A percentile compares a stretch with the other conserved stretches of the same genome.
These are phyloP conservation scores for Ceramica pisi DNA, from an alignment of 2,888 invertebrate genomes.

Conservation along the genomic window DNA sequence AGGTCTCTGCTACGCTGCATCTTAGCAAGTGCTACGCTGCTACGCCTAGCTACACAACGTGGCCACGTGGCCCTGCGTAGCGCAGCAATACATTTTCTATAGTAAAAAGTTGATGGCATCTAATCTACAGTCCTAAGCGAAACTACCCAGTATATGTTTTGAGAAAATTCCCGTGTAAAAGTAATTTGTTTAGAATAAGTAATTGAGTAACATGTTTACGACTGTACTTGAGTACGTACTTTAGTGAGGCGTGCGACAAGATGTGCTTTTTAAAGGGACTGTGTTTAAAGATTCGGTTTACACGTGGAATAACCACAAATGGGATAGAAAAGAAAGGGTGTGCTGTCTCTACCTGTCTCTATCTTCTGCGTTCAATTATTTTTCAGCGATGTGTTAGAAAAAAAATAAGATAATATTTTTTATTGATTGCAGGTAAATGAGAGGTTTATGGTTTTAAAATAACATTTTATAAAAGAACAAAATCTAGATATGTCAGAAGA, in stretches of 20 bases:
- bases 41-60: not conserved
- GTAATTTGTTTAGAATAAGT: slow-evolving; percentile 78
- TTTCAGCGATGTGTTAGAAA: no score
- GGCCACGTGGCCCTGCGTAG: not conserved
- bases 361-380: no score
- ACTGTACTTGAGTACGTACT: slow-evolving; percentile 37
- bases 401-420: no score
- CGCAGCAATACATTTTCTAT: no score
- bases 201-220: slow-evolving; percentile 68
- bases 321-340: not conserved
- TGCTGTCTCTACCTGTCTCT: no score
- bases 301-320: not conserved
- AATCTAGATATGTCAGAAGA: no score
- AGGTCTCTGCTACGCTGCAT: not conserved
- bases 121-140: slow-evolving; percentile 19
- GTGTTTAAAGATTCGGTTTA: slow-evolving; percentile 3
- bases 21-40: not conserved
- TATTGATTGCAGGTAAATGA: no score
- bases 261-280: slow-evolving; percentile 14
- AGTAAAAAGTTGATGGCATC: not conserved
- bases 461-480: no score
- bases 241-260: slow-evolving; percentile 33
- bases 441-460: no score
- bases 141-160: slow-evolving; percentile 37
- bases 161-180: slow-evolving; percentile 71